phyloP scores from a whole-genome alignment of 2,113 vertebrate genomes.

The Sitta europaea region DNA sequence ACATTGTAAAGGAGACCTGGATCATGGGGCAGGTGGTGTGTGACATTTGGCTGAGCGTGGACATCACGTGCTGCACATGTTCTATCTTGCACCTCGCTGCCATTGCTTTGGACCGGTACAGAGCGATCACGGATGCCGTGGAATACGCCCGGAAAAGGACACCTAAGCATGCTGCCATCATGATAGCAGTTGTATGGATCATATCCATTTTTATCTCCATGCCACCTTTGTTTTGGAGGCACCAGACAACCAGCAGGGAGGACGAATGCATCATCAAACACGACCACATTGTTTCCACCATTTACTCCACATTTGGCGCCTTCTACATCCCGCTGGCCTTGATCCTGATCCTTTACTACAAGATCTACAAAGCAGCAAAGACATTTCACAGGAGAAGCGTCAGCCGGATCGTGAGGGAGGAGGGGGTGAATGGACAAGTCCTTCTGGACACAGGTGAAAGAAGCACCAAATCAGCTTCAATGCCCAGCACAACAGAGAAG shows the following conservation, averaged over 20 bases:
- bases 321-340: slow-evolving; percentile 94
- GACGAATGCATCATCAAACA: slow-evolving; percentile 94
- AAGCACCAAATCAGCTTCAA: slow-evolving; percentile 75
- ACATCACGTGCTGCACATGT: slow-evolving; percentile 95
- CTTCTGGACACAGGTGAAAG: slow-evolving; percentile 81
- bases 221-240: slow-evolving; percentile 90
- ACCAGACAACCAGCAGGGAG: slow-evolving; percentile 79
- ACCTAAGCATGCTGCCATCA: slow-evolving; percentile 84
- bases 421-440: slow-evolving; percentile 84
- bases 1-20: slow-evolving; percentile 92
- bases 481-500: slow-evolving; percentile 81
- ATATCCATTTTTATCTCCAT: slow-evolving; percentile 93
- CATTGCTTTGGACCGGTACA: slow-evolving; percentile 92
- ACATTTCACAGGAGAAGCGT: slow-evolving; percentile 88
- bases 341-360: slow-evolving; percentile 98
- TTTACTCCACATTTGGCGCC: slow-evolving; percentile 94
- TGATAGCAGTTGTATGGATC: slow-evolving; percentile 91
- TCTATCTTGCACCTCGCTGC: slow-evolving; percentile 95
- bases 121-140: slow-evolving; percentile 93
- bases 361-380: slow-evolving; percentile 95
- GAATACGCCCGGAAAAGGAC: slow-evolving; percentile 94
- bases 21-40: slow-evolving; percentile 92
- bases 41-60: slow-evolving; percentile 92
- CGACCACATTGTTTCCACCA: slow-evolving; percentile 87
- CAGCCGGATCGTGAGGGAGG: slow-evolving; percentile 83